Base-by-base conservation (phyloP, 2,888 invertebrate species). In the Sclerodermus sp. region DNA sequence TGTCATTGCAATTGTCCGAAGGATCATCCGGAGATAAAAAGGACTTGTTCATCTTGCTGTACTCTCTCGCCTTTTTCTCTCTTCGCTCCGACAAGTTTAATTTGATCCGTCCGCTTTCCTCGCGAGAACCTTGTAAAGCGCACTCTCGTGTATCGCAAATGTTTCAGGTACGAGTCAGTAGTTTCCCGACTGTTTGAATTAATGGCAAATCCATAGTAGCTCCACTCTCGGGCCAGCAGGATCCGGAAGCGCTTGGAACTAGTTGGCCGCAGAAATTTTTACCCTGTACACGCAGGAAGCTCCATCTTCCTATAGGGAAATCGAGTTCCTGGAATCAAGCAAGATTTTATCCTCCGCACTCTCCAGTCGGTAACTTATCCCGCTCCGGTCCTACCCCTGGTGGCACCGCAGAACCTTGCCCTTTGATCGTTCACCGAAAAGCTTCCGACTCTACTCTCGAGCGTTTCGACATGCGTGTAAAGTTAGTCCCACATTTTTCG, bases 171-270 rank as follows among this genome's bases (percentile, higher is more conserved):
- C 41, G 58, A 37, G 51, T 66, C 73, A 73, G 70, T 67, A 72
- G 55, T 70, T 70, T 54, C 60, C 31, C 70, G 17, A 57, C 56
- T 51, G 51, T 62, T 68, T 58, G 68, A 73, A 73, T 73, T 74
- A 73, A 73, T 73, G 73, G 73, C 70, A 73, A 73, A 73, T 73
- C 73, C 73, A 73, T 73, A 73, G 73, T 71, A 61, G 64, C 34
- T 12, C 34, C 23, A 23, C 23, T n/a, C n/a, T 23, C 23, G 23
- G 23, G 23, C 8, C 23, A n/a, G 30, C 30, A 13, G 13, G 34
- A 34, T 67, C 55, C 58, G 62, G 64, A 64, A 69, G 13, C 10
- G 12, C 67, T 60, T 53, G 44, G 53, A 42, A 48, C 51, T 50
- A 44, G 45, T 56, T 55, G 48, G 50, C 60, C 50, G 49, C 51